Evolutionary conservation across 2,113 vertebrate genomes (phyloP).

Genomic region (Indicator indicator): DNA sequence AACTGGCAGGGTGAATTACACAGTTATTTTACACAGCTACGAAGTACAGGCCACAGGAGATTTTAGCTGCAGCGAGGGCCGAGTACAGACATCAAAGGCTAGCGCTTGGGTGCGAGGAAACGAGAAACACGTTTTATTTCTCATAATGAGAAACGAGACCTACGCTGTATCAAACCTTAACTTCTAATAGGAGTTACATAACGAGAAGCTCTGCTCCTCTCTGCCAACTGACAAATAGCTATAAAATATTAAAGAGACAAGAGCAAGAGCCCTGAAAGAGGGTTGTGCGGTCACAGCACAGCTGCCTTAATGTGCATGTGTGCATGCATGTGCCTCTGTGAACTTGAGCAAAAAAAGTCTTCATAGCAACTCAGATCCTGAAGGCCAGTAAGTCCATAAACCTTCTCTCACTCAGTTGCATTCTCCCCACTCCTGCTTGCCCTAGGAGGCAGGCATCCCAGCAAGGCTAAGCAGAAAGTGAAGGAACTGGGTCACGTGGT

Average conservation of each 20-base stretch:
- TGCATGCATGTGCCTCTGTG: neutral
- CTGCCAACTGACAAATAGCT: conserved; percentile 14
- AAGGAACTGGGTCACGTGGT: neutral
- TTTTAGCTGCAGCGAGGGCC: conserved; percentile 31
- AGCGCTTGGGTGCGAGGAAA: conserved; percentile 25
- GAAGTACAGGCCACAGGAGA: conserved; percentile 30
- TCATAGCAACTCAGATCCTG: neutral
- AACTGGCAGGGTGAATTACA: neutral
- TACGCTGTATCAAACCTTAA: neutral
- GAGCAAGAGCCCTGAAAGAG: neutral
- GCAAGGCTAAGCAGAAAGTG: neutral
- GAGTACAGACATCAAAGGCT: conserved; percentile 45
- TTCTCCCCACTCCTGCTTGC: neutral
- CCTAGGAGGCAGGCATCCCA: neutral
- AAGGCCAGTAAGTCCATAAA: neutral
- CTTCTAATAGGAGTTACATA: conserved; percentile 49
- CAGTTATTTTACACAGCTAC: neutral
- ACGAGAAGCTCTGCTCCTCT: conserved; percentile 19
- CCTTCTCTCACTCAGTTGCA: neutral
- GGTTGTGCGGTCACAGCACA: neutral
- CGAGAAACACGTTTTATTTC: conserved; percentile 41
- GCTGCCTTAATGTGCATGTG: neutral
- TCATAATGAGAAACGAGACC: conserved; percentile 4
- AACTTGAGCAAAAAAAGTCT: neutral
- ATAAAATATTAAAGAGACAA: conserved; percentile 61